Base-by-base conservation (phyloP, 2,113 vertebrate genomes). In the Meleagris gallopavo region DNA sequence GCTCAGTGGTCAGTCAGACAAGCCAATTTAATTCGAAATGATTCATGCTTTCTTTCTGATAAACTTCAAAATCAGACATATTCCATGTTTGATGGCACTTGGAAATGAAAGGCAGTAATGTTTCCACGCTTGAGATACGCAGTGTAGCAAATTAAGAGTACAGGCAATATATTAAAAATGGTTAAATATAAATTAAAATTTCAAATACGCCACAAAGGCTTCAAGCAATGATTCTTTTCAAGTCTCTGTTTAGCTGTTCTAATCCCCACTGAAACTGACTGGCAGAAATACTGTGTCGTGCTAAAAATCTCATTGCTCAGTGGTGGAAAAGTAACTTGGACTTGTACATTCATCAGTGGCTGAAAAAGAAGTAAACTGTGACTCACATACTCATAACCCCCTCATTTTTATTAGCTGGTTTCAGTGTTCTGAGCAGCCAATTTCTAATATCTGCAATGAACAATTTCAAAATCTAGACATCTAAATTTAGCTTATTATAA, bases 161-260 rank as follows among this genome's bases (percentile, higher is more conserved):
- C 86, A 80, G 79, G 62, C 92, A 72, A 69, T 91, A 62, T 74
- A 83, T 66, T 89, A 86, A 88, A 87, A 96, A 69, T 92, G 58
- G 67, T 92, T 87, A 95, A 96, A 95, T 43, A 90, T 58, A 80
- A 95, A 96, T 97, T 48, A 48, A 94, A 89, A 96, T 84, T 52
- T 83, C 91, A 95, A 93, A 93, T 76, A 88, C 48, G 74, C 86
- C 61, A 79, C 60, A 41, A 74, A 85, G 57, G 93, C 69, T 54
- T 66, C 83, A 91, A 89, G 83, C 11, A 83, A 62, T 43, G 96
- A 94, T 94, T 96, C 89, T 95, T 83, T 96, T 87, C 38, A 93
- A 72, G 94, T 88, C 93, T 94, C 94, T 94, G 88, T 90, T 96
- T 88, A 94, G 95, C 61, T 92, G 87, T 89, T 96, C 69, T 88